Conservation (phyloP, 1,140 invertebrate genomes). For the Apis laboriosa region DNA sequence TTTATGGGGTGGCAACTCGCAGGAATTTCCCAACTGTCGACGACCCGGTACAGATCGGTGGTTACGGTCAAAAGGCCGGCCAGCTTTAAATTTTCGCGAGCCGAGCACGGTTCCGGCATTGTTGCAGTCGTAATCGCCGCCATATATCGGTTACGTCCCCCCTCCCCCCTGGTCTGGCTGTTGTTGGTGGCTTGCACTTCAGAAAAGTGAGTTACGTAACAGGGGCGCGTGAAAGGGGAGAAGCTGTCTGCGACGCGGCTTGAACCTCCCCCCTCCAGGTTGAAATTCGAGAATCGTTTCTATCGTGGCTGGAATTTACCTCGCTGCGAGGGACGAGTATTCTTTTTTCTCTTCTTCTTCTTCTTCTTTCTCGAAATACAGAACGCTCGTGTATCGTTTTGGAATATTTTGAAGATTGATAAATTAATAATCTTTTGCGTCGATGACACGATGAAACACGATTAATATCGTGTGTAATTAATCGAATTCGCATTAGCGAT, state of each 20-base stretch:
- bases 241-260: neutral
- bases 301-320: neutral
- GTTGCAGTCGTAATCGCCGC: constrained; percentile 29
- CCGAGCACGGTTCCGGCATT: neutral
- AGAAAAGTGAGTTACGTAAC: constrained; percentile 21
- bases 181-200: constrained; percentile 3
- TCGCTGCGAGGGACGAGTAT: too few relatives aligned
- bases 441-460: neutral
- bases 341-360: too few relatives aligned
- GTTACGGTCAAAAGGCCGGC: neutral
- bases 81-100: constrained; percentile 34
- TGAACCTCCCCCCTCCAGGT: neutral
- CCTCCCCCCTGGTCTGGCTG: neutral
- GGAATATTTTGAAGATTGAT: too few relatives aligned
- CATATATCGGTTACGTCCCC: neutral
- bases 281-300: constrained; percentile 27
- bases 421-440: too few relatives aligned
- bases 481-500: neutral
- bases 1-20: constrained; percentile 30
- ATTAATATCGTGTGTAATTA: neutral
- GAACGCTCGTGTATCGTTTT: neutral
- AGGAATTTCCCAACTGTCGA: constrained; percentile 33
- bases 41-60: neutral
- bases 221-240: neutral
- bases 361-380: neutral